Conservation (phyloP, 2,888 invertebrate genomes). For the Cheilosia soror region DNA sequence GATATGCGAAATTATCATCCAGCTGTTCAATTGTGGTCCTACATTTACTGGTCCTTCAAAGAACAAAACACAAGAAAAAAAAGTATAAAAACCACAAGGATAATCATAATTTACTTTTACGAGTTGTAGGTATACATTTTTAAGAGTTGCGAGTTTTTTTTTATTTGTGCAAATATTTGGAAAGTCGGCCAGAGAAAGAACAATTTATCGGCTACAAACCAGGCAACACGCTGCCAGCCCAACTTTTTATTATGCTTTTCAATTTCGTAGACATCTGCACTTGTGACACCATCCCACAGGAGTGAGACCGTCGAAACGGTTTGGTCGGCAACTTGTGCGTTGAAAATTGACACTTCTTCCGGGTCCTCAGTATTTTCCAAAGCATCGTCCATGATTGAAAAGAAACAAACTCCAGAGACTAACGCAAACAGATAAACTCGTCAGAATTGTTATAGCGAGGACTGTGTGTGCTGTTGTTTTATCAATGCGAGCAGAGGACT, state of each 20-base stretch:
- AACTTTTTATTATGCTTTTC: constrained; percentile 79
- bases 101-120: constrained; percentile 49
- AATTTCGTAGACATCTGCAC: constrained; percentile 81
- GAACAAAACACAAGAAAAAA: constrained; percentile 2
- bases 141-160: constrained; percentile 23
- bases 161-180: constrained; percentile 42
- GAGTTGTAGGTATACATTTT: constrained; percentile 20
- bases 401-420: constrained; percentile 46
- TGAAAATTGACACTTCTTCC: constrained; percentile 76
- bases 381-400: constrained; percentile 58
- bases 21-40: constrained; percentile 78
- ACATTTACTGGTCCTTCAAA: constrained; percentile 74
- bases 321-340: constrained; percentile 78
- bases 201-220: constrained; percentile 77
- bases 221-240: constrained; percentile 81
- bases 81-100: constrained; percentile 24
- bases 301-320: constrained; percentile 80
- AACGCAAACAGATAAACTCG: constrained; percentile 25
- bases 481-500: constrained; percentile 17
- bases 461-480: constrained; percentile 10
- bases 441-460: background rate
- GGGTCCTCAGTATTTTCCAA: constrained; percentile 2
- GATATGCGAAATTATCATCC: constrained; percentile 82
- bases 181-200: constrained; percentile 9
- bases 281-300: constrained; percentile 79